Evolutionary conservation across 2,888 invertebrate species (phyloP), one percentile per base, ranked within the genome.

Genomic region (Cryptus viduatorius): DNA sequence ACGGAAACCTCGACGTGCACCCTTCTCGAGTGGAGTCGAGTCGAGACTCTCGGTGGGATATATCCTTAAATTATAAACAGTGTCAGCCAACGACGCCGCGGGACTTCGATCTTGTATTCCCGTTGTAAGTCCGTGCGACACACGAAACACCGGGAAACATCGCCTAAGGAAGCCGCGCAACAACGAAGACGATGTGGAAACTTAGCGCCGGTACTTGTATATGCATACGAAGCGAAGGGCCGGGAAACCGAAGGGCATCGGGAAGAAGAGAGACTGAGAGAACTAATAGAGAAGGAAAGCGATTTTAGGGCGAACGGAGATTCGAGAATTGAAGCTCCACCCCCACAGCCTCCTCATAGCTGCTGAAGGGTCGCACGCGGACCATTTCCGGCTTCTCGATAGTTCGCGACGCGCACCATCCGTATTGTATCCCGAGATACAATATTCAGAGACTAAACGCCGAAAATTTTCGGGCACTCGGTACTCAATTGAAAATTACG

Each of bases 31-130:
- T 76, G 50, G 50, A 84, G 84, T 65, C 75, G 81, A 72, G 84
- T 73, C 82, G 46, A 69, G 46, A 7, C 7, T 10, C 56, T 61
- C 85, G 82, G 76, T 82, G 76, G 79, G 37, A 37, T 37, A 85
- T 82, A 79, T 89, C 88, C 87, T 88, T 92, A 92, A 92, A 93
- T 93, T 93, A 92, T 92, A 92, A 92, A 92, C 92, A 92, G 88
- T 88, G 89, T 89, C 89, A 87, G 88, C 87, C 86, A 87, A 86
- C 86, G 86, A 76, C 87, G 87, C 83, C 86, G 86, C 80, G 87
- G 87, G 86, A 87, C 87, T 91, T 89, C 84, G 89, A 90, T 88
- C 89, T 75, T 80, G 84, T 78, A 69, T 75, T 65, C 71, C 68
- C 53, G 82, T 53, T 16, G 53, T 67, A n/a, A 42, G 72, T 59